Evolutionary conservation across 2,797 vertebrate species (phyloP).

Genomic region (Lemur catta): DNA sequence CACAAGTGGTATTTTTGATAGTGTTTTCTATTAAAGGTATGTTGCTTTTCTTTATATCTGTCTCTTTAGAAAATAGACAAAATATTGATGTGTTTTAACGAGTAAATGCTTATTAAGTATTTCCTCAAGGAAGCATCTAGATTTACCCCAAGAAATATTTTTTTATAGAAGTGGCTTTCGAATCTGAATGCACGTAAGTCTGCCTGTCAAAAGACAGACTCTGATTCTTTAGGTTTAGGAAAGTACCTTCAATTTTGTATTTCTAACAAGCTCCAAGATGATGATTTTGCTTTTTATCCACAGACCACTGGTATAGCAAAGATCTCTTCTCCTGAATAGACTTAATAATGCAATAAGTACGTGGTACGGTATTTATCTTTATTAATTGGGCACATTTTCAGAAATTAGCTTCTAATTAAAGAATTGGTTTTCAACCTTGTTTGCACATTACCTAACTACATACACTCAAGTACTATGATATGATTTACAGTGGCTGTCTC

Average conservation of each 20-base stretch:
- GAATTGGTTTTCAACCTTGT: not conserved
- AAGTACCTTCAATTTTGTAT: not conserved
- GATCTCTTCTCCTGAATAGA: not conserved
- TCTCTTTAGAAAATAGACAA: not conserved
- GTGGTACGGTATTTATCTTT: too few relatives aligned
- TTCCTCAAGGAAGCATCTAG: not conserved
- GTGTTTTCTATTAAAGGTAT: not conserved
- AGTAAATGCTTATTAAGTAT: not conserved
- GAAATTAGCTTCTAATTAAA: not conserved
- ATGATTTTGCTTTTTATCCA: not conserved
- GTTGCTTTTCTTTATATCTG: not conserved
- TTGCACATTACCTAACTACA: not conserved
- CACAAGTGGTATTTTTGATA: not conserved
- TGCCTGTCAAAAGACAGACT: not conserved
- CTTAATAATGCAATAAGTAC: too few relatives aligned
- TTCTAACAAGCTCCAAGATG: not conserved
- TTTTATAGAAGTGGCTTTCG: not conserved
- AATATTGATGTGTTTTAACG: not conserved
- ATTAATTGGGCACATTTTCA: not conserved
- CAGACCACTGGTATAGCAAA: fast-evolving
- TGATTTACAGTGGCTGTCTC: not conserved
- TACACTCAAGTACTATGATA: not conserved
- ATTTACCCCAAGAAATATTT: not conserved
- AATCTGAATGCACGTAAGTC: not conserved
- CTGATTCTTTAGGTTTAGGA: not conserved